A percentile compares a stretch with the other conserved stretches of the same genome.
Conservation (phyloP, 2,113 vertebrate species). For the Aegotheles bennettii region DNA sequence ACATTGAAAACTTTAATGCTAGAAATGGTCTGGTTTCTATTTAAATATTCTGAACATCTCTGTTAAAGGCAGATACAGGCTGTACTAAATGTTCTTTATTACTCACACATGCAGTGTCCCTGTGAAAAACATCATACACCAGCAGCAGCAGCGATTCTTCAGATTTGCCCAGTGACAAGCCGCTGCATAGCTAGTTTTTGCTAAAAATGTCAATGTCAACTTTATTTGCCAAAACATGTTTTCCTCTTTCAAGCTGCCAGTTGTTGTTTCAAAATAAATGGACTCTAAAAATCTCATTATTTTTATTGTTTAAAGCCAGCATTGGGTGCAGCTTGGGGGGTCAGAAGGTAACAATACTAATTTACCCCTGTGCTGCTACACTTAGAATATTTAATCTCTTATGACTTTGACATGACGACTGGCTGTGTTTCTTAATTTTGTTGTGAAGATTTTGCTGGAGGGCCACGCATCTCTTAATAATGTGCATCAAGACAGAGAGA, state of each 20-base stretch:
- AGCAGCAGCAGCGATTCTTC: conserved; percentile 20
- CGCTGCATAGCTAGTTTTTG: conserved; percentile 24
- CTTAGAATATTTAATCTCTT: conserved; percentile 64
- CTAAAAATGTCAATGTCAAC: conserved; percentile 66
- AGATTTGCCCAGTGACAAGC: conserved; percentile 43
- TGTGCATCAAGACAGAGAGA: not conserved
- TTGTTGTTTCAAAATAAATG: conserved; percentile 65
- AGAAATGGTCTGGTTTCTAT: conserved; percentile 33
- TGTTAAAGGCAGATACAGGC: conserved; percentile 14
- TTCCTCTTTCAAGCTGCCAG: conserved; percentile 52
- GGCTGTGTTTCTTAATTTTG: conserved; percentile 43
- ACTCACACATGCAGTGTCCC: not conserved
- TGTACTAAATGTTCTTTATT: conserved; percentile 41
- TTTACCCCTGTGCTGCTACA: conserved; percentile 31
- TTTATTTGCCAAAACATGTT: conserved; percentile 61
- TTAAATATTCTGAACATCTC: conserved; percentile 40
- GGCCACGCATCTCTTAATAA: conserved; percentile 33
- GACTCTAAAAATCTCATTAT: conserved; percentile 68
- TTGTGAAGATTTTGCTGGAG: conserved; percentile 32
- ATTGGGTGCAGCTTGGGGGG: conserved; percentile 10
- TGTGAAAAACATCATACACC: conserved; percentile 11
- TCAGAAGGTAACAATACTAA: conserved; percentile 60
- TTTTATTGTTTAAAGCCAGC: conserved; percentile 66
- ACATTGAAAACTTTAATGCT: not conserved
- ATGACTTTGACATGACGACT: conserved; percentile 57